Percentiles rank a stretch among this genome's conserved stretches.
These are phyloP conservation scores for Virgularia gustaviana DNA, from an alignment of 92 coral and sea anemone species.

Conservation along the genomic window DNA sequence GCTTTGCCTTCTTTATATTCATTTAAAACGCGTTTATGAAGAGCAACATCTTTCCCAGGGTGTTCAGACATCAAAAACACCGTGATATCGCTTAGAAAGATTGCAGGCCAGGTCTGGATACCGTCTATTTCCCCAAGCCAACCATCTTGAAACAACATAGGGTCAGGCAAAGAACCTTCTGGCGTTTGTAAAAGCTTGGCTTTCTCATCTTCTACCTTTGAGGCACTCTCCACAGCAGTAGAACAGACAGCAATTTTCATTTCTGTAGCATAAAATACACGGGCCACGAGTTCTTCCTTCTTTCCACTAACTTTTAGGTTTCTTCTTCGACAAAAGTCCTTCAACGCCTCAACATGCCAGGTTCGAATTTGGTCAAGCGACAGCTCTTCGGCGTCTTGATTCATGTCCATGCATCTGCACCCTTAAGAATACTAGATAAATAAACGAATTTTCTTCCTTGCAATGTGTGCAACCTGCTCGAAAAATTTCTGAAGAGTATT, in stretches of 20 bases:
- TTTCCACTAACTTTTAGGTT: slow-evolving; percentile 41
- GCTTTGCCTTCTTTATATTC: slow-evolving; percentile 62
- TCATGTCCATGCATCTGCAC: no score
- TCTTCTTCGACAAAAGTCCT: slow-evolving; percentile 51
- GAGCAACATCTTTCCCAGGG: slow-evolving; percentile 51
- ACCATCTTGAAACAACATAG: slow-evolving; percentile 10
- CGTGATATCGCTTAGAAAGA: slow-evolving; percentile 26
- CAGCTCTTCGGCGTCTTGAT: slow-evolving; percentile 1
- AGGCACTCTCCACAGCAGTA: slow-evolving; percentile 35
- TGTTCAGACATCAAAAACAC: slow-evolving; percentile 24
- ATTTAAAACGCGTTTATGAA: slow-evolving; percentile 47
- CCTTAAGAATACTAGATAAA: no score
- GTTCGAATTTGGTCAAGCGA: neutral
- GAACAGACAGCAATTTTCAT: slow-evolving; percentile 51
- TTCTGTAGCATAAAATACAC: slow-evolving; percentile 59
- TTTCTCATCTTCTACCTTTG: neutral
- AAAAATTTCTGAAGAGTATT: no score
- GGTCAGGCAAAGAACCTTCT: slow-evolving; percentile 34
- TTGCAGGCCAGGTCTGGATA: slow-evolving; percentile 42
- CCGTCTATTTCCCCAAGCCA: slow-evolving; percentile 42
- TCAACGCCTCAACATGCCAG: slow-evolving; percentile 49
- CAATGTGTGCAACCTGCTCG: no score
- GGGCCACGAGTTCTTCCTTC: slow-evolving; percentile 56
- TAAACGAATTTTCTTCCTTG: no score
- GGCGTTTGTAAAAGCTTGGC: slow-evolving; percentile 30